A percentile compares a stretch with the other conserved stretches of the same genome.
Evolutionary conservation across 2,797 vertebrate genomes (phyloP).

Genomic region (Onychomys torridus): DNA sequence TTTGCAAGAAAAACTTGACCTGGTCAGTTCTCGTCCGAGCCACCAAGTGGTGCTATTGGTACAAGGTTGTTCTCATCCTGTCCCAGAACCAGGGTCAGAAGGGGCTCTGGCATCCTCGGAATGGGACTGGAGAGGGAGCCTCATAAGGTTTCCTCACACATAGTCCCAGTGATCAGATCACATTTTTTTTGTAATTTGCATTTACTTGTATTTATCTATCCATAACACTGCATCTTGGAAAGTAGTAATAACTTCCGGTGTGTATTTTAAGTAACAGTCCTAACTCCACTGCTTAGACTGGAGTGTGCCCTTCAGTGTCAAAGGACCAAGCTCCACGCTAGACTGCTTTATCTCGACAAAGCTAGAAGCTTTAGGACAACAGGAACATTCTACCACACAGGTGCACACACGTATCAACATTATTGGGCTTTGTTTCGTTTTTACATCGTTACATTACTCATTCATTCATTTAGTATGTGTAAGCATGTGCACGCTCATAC

Average conservation of each 20-base stretch:
- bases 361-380: not conserved
- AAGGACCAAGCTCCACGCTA: not conserved
- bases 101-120: not conserved
- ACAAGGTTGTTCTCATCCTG: conserved; percentile 1
- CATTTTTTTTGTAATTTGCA: conserved; percentile 38
- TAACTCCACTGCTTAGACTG: not conserved
- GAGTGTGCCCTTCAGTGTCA: not conserved
- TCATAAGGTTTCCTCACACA: not conserved
- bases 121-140: not conserved
- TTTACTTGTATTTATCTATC: not conserved
- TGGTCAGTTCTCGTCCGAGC: conserved; percentile 52
- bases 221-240: not conserved
- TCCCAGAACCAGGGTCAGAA: not conserved
- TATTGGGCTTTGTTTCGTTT: not conserved
- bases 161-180: not conserved
- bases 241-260: conserved; percentile 36
- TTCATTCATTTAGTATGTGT: not conserved
- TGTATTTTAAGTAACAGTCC: not conserved
- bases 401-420: not conserved
- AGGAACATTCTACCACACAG: not conserved
- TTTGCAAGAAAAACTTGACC: not conserved
- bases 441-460: not conserved
- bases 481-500: no score
- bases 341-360: not conserved
- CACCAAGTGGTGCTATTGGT: conserved; percentile 70